Percentiles rank a stretch among this genome's conserved stretches.
These are phyloP conservation scores for Cerceris rybyensis DNA, from an alignment of 2,888 invertebrate species.

Conservation along the genomic window DNA sequence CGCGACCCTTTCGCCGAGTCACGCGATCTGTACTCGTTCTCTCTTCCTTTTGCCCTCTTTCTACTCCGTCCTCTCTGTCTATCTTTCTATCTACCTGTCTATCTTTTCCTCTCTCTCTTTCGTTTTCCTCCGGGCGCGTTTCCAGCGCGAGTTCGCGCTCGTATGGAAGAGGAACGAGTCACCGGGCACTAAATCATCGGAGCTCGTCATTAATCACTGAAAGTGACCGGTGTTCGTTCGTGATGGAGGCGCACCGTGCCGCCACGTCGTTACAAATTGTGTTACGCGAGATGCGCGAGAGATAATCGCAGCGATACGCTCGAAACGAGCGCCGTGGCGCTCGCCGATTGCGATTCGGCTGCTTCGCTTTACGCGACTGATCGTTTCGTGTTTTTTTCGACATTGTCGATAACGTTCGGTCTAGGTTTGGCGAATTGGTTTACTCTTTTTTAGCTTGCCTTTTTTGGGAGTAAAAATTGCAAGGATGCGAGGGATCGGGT, in stretches of 20 bases:
- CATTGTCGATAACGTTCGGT: slow-evolving; percentile 14
- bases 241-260: slow-evolving; percentile 52
- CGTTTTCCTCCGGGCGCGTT: too few relatives aligned
- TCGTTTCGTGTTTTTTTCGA: slow-evolving; percentile 52
- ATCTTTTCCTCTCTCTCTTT: too few relatives aligned
- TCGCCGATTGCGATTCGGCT: slow-evolving; percentile 19
- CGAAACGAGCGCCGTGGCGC: slow-evolving; percentile 45
- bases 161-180: slow-evolving; percentile 38
- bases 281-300: slow-evolving; percentile 70
- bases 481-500: too few relatives aligned
- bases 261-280: slow-evolving; percentile 64
- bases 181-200: slow-evolving; percentile 71
- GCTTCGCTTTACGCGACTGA: slow-evolving; percentile 51
- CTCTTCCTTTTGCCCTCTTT: too few relatives aligned
- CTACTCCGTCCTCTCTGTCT: too few relatives aligned
- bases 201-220: slow-evolving; percentile 72
- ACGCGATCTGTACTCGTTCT: slow-evolving; percentile 67
- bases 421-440: neutral
- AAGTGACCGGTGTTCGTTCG: slow-evolving; percentile 63
- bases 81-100: too few relatives aligned
- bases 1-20: slow-evolving; percentile 61
- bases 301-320: slow-evolving; percentile 61
- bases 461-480: too few relatives aligned
- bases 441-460: too few relatives aligned
- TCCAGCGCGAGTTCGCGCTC: slow-evolving; percentile 31